Conservation (phyloP, 2,113 vertebrate genomes). For the Thermophis baileyi region DNA sequence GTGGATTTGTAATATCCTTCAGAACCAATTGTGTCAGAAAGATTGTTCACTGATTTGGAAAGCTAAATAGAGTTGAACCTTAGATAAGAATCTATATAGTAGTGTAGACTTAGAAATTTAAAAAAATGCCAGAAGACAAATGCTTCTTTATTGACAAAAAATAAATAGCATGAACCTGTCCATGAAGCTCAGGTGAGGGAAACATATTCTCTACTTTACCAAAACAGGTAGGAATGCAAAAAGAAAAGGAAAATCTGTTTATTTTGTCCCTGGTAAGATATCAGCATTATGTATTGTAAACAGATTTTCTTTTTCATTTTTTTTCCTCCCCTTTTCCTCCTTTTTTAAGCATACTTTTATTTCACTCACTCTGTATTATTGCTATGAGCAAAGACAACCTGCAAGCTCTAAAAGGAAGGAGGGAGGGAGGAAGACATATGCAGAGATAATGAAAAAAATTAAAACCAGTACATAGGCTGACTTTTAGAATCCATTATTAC, state of each 20-base stretch:
- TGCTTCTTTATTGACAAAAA: not conserved
- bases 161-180: not conserved
- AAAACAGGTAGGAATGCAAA: not conserved
- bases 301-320: not conserved
- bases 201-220: not conserved
- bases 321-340: not conserved
- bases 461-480: not conserved
- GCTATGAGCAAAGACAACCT: not conserved
- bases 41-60: not conserved
- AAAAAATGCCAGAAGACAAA: not conserved
- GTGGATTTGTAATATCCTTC: not conserved
- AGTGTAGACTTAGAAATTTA: not conserved
- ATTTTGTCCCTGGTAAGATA: not conserved
- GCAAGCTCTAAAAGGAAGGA: not conserved
- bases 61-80: not conserved
- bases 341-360: not conserved
- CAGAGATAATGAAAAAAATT: not conserved
- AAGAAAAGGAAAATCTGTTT: not conserved
- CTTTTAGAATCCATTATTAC: not conserved
- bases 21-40: not conserved
- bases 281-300: not conserved
- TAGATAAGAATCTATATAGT: not conserved
- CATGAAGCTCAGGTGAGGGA: not conserved
- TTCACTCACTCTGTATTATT: not conserved
- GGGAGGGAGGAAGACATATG: not conserved